Evolutionary conservation across 53 echinoderm and acorn worm genomes (phyloP).

Genomic region (Hippasteria phrygiana): DNA sequence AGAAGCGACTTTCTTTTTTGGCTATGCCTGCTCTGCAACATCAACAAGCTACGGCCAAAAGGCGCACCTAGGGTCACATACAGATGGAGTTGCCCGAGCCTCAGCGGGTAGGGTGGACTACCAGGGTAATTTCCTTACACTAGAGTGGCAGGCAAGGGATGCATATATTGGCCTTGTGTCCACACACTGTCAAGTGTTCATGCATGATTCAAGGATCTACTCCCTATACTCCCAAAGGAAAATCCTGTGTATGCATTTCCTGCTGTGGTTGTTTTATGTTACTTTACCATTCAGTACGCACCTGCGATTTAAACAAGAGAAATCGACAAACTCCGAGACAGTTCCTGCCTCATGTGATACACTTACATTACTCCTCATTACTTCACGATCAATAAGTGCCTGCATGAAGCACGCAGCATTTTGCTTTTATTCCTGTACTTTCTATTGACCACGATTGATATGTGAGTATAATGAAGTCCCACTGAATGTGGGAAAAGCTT

Average conservation of each 20-base stretch:
- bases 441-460: not conserved
- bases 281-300: slow-evolving; percentile 14
- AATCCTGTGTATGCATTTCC: slow-evolving; percentile 47
- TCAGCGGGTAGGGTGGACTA: not conserved
- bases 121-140: not conserved
- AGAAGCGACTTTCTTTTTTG: not conserved
- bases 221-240: slow-evolving; percentile 12
- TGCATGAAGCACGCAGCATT: not conserved
- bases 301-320: not conserved
- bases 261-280: slow-evolving; percentile 47
- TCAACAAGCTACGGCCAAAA: not conserved
- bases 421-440: not conserved
- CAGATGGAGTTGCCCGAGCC: not conserved
- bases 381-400: slow-evolving; percentile 26
- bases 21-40: not conserved
- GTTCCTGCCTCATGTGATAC: not conserved
- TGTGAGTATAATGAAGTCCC: not conserved
- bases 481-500: not conserved
- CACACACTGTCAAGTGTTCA: slow-evolving; percentile 54
- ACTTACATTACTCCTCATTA: slow-evolving; percentile 34
- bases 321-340: slow-evolving; percentile 1
- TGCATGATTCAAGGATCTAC: slow-evolving; percentile 40
- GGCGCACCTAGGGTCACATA: not conserved
- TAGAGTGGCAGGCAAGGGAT: not conserved
- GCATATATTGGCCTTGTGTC: slow-evolving; percentile 14